These are phyloP conservation scores for Vidua macroura DNA, from an alignment of 2,113 vertebrate genomes.

Conservation along the genomic window DNA sequence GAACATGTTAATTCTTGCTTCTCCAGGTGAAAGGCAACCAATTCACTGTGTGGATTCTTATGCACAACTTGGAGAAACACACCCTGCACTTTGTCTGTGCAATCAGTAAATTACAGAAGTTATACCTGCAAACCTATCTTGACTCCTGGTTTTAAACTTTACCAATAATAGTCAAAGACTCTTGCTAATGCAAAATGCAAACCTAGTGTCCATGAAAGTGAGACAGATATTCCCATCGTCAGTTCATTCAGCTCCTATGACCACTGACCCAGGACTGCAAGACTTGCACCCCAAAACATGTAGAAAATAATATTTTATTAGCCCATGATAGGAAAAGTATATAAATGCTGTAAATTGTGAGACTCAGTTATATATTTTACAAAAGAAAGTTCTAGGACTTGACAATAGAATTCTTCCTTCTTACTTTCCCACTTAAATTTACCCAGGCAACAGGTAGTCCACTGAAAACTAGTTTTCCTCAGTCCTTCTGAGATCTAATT, in stretches of 20 bases:
- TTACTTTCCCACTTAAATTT: neutral
- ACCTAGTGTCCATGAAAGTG: neutral
- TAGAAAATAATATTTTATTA: neutral
- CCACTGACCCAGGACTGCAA: neutral
- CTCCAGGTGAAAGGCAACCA: neutral
- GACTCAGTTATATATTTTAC: neutral
- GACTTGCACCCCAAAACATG: neutral
- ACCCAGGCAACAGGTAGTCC: neutral
- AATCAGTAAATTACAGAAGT: neutral
- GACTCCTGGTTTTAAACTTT: neutral
- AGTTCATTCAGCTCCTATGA: neutral
- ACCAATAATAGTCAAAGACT: neutral
- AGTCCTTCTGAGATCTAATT: neutral
- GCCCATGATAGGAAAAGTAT: neutral
- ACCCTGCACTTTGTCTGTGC: neutral
- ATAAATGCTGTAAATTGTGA: neutral
- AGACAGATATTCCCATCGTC: neutral
- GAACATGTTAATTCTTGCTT: slow-evolving; percentile 24
- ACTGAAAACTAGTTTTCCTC: neutral
- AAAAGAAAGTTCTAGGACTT: neutral
- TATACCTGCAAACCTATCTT: neutral
- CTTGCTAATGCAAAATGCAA: neutral
- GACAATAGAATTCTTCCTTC: neutral
- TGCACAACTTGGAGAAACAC: neutral
- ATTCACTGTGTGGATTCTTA: neutral